Percentiles rank a stretch among this genome's conserved stretches.
phyloP scores from a whole-genome alignment of 1,140 invertebrate species.

The Trichogramma pretiosum region DNA sequence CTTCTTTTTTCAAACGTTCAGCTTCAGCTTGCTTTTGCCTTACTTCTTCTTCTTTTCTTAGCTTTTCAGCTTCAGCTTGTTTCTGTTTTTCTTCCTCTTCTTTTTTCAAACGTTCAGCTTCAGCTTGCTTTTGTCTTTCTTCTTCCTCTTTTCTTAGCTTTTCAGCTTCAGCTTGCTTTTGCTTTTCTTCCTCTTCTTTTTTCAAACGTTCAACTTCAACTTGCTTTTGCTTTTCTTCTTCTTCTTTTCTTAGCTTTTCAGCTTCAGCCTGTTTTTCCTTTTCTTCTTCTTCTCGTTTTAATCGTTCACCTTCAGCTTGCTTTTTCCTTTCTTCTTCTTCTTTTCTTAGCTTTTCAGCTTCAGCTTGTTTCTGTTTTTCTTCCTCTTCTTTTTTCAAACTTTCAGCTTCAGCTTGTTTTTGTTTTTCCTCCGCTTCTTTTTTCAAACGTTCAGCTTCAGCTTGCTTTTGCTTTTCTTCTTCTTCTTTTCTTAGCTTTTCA shows the following conservation, averaged over 20 bases:
- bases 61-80: constrained; percentile 17
- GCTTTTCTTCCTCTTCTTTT: constrained; percentile 5
- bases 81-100: constrained; percentile 5
- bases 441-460: background rate
- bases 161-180: constrained; percentile 10
- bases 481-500: constrained; percentile 2
- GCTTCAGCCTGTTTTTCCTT: background rate
- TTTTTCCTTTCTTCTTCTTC: constrained; percentile 8
- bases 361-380: constrained; percentile 11
- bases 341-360: constrained; percentile 9
- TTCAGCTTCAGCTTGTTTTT: background rate
- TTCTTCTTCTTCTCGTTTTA: background rate
- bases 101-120: constrained; percentile 8
- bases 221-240: background rate
- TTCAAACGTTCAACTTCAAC: background rate
- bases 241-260: constrained; percentile 1
- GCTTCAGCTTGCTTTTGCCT: background rate
- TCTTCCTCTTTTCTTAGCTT: background rate
- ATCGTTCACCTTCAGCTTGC: constrained; percentile 6
- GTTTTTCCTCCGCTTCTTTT: background rate
- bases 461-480: constrained; percentile 6
- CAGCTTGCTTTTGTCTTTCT: constrained; percentile 5
- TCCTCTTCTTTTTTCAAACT: constrained; percentile 5
- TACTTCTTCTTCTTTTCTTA: constrained; percentile 6
- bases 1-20: constrained; percentile 12